Evolutionary conservation across 37 sponge, comb jelly and placozoan genomes (phyloP), one percentile per base, ranked within the genome.

Genomic region (Dysidea cf. avara): DNA sequence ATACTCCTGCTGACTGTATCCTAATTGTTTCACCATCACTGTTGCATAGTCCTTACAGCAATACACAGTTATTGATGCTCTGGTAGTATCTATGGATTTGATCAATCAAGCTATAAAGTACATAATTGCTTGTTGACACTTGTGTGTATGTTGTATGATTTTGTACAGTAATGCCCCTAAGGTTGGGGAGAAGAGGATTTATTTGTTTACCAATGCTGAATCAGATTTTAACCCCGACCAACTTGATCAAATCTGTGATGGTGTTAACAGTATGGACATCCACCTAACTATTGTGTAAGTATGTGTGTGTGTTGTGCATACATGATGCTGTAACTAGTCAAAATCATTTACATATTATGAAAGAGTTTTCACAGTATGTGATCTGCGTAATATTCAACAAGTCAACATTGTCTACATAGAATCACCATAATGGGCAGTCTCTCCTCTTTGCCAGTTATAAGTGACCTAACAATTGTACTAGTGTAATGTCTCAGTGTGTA

Each of bases 41-140:
- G n/a, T n/a, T n/a, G n/a, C n/a, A n/a, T n/a, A n/a, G n/a, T n/a
- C n/a, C n/a, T n/a, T n/a, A n/a, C n/a, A n/a, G n/a, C n/a, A 16
- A 34, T 26, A 26, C 40, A 7, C 36, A 92, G 94, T 96, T 40
- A 69, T 96, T 70, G 96, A 96, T 76, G 89, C 90, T 25, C 59
- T 96, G 12, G 90, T 96, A 68, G 96, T 96, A 0, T 70, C 93
- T 49, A 85, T 96, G 83, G 96, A 96, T 74, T 14, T 65, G 7
- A 53, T 92, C 7, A 65, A 60, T 33, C 79, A 58, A 16, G 65
- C 76, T 2, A 67, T 57, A 36, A 47, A 46, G 63, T 86, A 29
- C 53, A 75, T 62, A 52, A 24, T 46, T 12, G 21, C 58, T 26
- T 16, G 21, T 3, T 46, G 63, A 68, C 60, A 4, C 33, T 5